Conservation (phyloP, 2,113 vertebrate species). For the Barnardius zonarius region DNA sequence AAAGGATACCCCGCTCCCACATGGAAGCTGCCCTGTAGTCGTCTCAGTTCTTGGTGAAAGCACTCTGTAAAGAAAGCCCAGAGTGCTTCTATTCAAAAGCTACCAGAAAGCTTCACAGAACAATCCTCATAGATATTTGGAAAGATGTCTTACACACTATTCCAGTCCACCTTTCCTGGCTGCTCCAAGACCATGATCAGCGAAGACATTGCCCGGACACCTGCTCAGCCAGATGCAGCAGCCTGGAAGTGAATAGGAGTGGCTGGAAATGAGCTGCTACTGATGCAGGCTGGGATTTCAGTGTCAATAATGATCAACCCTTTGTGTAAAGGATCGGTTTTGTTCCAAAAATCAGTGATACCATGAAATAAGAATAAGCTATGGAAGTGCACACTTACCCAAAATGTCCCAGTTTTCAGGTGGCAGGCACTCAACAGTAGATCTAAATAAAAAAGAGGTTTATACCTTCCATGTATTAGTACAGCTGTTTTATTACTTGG, state of each 20-base stretch:
- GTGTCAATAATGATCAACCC: neutral
- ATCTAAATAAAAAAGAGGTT: neutral
- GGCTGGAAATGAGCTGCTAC: neutral
- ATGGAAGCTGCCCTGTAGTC: neutral
- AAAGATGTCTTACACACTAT: rapidly evolving
- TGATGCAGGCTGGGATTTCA: neutral
- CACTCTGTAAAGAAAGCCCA: neutral
- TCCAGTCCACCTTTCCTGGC: neutral
- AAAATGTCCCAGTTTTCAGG: neutral
- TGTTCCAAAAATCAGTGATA: neutral
- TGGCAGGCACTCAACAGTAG: neutral
- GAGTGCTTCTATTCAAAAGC: neutral
- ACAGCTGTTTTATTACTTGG: neutral
- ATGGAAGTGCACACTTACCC: neutral
- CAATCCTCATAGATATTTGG: neutral
- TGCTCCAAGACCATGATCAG: neutral
- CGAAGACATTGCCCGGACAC: neutral
- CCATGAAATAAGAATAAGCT: neutral
- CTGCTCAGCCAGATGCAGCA: neutral
- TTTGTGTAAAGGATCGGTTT: neutral
- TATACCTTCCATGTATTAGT: neutral
- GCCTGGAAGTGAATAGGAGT: neutral
- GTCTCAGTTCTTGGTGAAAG: neutral
- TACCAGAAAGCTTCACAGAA: neutral
- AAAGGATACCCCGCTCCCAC: neutral